Evolutionary conservation across 92 coral and sea anemone genomes (phyloP), one percentile per base, ranked within the genome.

Genomic region (Heteractis magnifica): DNA sequence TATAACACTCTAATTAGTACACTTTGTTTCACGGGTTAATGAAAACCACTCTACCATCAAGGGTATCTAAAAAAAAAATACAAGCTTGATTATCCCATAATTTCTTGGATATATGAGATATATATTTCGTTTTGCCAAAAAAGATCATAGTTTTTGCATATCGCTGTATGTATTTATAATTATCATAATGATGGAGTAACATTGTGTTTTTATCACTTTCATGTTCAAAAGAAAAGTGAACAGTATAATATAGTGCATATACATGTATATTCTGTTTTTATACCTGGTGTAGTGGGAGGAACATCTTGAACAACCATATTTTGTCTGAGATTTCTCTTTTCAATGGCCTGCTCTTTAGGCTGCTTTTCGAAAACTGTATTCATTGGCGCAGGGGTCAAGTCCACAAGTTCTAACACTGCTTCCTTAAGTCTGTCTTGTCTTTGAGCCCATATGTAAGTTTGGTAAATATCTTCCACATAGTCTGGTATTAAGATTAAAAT

Each of bases 331-430:
- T 65, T 65, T 65, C 44, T 65, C 41, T 65, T 65, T 65, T 65
- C 44, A 65, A 65, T 65, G 72, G 48, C 72, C 72, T 65, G 72
- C 26, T 68, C 13, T 23, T 21, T 68, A 68, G 73, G 49, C 10
- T 68, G 73, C 49, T 68, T 68, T 6, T 68, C 73, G 0, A 68
- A 23, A 0, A 68, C 10, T 0, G 73, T 68, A 4, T 75, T 52
- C 78, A 75, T 75, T 15, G 78, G 78, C 7, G 78, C 56, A 49
- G 78, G 78, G 6, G 53, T 75, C 56, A 75, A 4, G 20, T 49
- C 58, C 21, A 49, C 78, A 49, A 75, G 56, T 52, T 75, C 78
- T 19, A 2, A 0, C 41, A 75, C 78, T 15, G 56, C 56, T 0
- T 26, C 26, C 26, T 0, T 26, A 26, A 26, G 26, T 26, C 1